phyloP scores from a whole-genome alignment of 2,113 vertebrate genomes.

The Apodemus sylvaticus region DNA sequence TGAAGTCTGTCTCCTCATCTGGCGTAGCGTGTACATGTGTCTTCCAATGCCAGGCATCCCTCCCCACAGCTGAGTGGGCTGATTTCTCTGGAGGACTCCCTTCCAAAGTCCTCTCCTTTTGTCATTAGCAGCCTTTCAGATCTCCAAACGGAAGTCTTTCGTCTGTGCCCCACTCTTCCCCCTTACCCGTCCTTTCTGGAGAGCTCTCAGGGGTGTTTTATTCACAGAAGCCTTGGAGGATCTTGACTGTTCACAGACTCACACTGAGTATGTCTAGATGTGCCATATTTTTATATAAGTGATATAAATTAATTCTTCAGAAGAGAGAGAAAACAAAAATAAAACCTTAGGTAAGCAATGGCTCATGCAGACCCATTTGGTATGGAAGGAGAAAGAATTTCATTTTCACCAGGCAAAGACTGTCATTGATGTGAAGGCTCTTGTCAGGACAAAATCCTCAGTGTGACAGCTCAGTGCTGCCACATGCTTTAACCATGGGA shows the following conservation, averaged over 20 bases:
- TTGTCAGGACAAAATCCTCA: conserved; percentile 60
- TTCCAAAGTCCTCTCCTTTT: background rate
- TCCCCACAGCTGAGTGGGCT: background rate
- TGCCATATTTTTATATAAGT: conserved; percentile 83
- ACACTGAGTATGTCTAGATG: conserved; percentile 83
- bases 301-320: conserved; percentile 81
- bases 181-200: conserved; percentile 56
- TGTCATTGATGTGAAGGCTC: conserved; percentile 12
- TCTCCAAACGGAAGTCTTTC: background rate
- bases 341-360: conserved; percentile 70
- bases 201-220: conserved; percentile 72
- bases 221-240: conserved; percentile 74
- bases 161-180: background rate
- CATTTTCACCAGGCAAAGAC: conserved; percentile 3
- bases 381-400: conserved; percentile 59
- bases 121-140: background rate
- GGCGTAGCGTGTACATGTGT: fast-evolving
- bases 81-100: background rate
- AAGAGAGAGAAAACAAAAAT: background rate
- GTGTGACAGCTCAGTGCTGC: background rate
- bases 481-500: background rate
- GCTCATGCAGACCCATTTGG: conserved; percentile 70
- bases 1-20: background rate
- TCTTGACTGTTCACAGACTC: conserved; percentile 69
- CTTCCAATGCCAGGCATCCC: background rate